A percentile compares a stretch with the other conserved stretches of the same genome.
Evolutionary conservation across 2,113 vertebrate genomes (phyloP).

Genomic region (Asarcornis scutulata): DNA sequence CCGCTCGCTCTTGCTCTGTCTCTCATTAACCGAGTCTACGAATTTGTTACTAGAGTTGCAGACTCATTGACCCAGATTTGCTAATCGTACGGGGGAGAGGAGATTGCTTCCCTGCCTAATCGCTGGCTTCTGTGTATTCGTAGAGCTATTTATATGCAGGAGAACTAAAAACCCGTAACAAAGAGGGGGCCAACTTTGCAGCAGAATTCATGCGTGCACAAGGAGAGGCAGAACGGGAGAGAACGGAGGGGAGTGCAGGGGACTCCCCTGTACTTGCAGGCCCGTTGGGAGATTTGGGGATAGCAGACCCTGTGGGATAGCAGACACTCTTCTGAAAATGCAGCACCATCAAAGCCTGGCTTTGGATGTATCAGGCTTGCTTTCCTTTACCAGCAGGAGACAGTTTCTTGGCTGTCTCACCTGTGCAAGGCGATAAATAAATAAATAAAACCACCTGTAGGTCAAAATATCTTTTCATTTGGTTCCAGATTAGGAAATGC

Average conservation of each 20-base stretch:
- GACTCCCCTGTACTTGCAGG: not conserved
- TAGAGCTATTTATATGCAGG: constrained; percentile 49
- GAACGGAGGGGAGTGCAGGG: not conserved
- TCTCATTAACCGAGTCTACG: constrained; percentile 45
- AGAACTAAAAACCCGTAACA: constrained; percentile 27
- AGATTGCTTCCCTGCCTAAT: not conserved
- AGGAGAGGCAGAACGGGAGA: not conserved
- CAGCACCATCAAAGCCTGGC: not conserved
- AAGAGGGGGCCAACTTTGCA: constrained; percentile 26
- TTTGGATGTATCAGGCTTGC: not conserved
- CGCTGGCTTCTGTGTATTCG: constrained; percentile 24
- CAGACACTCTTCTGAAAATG: not conserved
- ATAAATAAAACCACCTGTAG: not conserved
- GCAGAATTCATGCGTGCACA: not conserved
- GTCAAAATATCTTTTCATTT: not conserved
- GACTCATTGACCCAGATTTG: constrained; percentile 52
- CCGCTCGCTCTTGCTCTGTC: not conserved
- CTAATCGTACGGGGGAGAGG: constrained; percentile 30
- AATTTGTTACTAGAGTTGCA: constrained; percentile 53
- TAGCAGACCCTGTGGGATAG: not conserved
- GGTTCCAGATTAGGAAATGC: not conserved
- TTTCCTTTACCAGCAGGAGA: not conserved
- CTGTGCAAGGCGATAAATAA: not conserved
- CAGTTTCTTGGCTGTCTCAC: not conserved
- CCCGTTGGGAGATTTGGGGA: not conserved